Evolutionary conservation across 2,797 vertebrate genomes (phyloP), one percentile per base, ranked within the genome.

Genomic region (Pristis pectinata): DNA sequence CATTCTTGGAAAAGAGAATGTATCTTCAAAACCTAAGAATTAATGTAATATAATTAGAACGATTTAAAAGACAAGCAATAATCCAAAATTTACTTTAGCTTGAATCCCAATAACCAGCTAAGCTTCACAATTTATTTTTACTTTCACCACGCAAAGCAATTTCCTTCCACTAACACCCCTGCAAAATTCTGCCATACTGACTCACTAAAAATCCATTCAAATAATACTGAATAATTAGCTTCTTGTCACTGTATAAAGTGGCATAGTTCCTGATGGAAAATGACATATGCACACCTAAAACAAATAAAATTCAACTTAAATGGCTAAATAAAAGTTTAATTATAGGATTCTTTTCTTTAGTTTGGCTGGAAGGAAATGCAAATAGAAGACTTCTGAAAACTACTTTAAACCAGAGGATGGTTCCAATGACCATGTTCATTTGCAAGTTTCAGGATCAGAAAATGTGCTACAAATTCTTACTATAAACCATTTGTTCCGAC

Each of bases 361-460:
- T 37, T n/a, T 61, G 61, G 17, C 15, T 64, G 6, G 22, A 41
- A 64, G 6, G 59, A 64, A 91, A 64, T 64, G 59, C 5, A 41
- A 91, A 91, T 13, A 15, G 59, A 7, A 91, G 87, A 91, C 87
- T 10, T 64, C 34, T 91, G 64, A 89, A 89, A 89, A 61, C 4
- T 64, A 89, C 37, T 89, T 89, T 89, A 22, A 91, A 64, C 27
- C 87, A 64, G 17, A 64, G 59, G 59, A 41, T 64, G 87, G 6
- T 64, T 87, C 83, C 83, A 59, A 56, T 34, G 30, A 13, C 83
- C 83, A 87, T 87, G 83, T 87, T 87, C 83, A 87, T 61, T 87
- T 59, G 13, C 17, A 4, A 83, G 56, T 87, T 87, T 87, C 56
- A 87, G 56, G 83, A 87, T 13, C 87, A 27, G 53, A 61, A 34